These are phyloP conservation scores for Drosophila macrospina DNA, from an alignment of 2,888 invertebrate genomes.

Conservation along the genomic window DNA sequence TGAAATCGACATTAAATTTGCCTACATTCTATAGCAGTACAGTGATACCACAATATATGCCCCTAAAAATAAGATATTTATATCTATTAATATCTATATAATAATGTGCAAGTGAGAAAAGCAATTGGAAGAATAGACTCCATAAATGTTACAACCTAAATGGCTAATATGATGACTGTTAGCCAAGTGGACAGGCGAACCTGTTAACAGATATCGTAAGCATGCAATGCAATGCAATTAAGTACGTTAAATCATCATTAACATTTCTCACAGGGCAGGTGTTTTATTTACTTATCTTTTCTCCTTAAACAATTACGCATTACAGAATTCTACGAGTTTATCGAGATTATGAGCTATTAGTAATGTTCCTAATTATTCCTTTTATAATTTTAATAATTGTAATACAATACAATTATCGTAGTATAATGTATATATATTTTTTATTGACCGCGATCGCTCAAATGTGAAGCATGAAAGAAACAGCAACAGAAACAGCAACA, in stretches of 20 bases:
- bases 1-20: slow-evolving; percentile 33
- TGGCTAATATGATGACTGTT: slow-evolving; percentile 15
- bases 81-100: background rate
- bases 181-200: slow-evolving; percentile 19
- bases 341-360: background rate
- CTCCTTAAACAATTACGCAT: slow-evolving; percentile 60
- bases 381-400: background rate
- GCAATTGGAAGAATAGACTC: slow-evolving; percentile 15
- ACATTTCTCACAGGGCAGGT: slow-evolving; percentile 75
- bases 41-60: slow-evolving; percentile 23
- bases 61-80: too few relatives aligned
- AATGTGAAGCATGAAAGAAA: slow-evolving; percentile 72
- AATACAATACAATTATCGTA: background rate
- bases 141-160: slow-evolving; percentile 23
- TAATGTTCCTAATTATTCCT: background rate
- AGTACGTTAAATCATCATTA: slow-evolving; percentile 56
- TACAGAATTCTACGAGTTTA: slow-evolving; percentile 47
- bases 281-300: slow-evolving; percentile 37
- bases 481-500: slow-evolving; percentile 8
- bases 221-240: slow-evolving; percentile 58
- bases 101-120: slow-evolving; percentile 1
- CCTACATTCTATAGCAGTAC: slow-evolving; percentile 21
- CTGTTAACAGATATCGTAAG: slow-evolving; percentile 46
- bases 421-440: slow-evolving; percentile 26
- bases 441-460: slow-evolving; percentile 81